These are phyloP conservation scores for Lates calcarifer DNA, from an alignment of 2,113 vertebrate genomes.

Conservation along the genomic window DNA sequence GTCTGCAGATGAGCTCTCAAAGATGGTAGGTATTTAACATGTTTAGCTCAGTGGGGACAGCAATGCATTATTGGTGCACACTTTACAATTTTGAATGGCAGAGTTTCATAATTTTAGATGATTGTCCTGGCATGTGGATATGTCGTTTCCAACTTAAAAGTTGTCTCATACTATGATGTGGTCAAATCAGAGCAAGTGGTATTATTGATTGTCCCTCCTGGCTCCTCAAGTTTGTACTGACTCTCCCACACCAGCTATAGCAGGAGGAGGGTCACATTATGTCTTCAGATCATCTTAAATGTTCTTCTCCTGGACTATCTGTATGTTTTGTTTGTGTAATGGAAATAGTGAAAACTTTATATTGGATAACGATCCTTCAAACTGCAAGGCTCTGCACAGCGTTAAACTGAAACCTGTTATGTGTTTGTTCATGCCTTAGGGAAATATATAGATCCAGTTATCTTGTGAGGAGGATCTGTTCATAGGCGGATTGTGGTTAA, in stretches of 20 bases:
- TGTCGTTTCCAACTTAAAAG: not conserved
- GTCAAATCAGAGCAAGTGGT: not conserved
- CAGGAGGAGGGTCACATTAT: not conserved
- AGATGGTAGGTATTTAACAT: conserved; percentile 87
- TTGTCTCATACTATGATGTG: not conserved
- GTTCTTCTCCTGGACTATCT: not conserved
- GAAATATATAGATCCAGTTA: not conserved
- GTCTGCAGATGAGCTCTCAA: conserved; percentile 91
- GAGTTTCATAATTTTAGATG: not conserved
- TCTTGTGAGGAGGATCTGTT: not conserved
- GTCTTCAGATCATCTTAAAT: not conserved
- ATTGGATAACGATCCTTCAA: not conserved
- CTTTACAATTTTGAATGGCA: not conserved
- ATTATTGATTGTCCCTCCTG: not conserved
- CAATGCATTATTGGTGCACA: not conserved
- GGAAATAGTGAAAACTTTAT: not conserved
- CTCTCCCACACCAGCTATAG: not conserved
- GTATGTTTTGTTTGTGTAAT: not conserved
- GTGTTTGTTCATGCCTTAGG: not conserved
- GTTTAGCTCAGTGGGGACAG: not conserved
- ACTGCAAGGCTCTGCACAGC: not conserved
- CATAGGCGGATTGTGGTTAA: not conserved
- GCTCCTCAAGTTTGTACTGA: not conserved
- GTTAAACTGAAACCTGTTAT: not conserved
- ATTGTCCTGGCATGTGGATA: not conserved